A percentile compares a stretch with the other conserved stretches of the same genome.
phyloP scores from a whole-genome alignment of 2,888 invertebrate species.

The Dendrolimus houi region DNA sequence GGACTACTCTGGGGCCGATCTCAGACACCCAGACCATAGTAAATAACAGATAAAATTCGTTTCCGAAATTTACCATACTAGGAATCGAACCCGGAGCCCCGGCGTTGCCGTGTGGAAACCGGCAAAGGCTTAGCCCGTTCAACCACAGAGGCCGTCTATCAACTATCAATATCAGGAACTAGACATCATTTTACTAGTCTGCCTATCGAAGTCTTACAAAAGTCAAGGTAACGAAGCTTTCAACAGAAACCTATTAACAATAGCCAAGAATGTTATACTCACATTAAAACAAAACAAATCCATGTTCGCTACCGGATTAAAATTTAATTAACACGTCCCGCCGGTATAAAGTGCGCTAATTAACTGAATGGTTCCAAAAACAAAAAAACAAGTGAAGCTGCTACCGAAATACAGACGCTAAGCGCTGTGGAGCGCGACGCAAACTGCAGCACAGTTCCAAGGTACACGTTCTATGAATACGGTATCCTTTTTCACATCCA shows the following conservation, averaged over 20 bases:
- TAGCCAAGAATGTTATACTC: constrained; percentile 18
- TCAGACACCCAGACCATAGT: too few species aligned
- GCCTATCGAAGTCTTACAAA: neutral
- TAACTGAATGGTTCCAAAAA: constrained; percentile 56
- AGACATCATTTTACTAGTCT: too few species aligned
- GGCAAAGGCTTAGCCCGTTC: too few species aligned
- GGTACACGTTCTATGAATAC: constrained; percentile 40
- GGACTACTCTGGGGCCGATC: too few species aligned
- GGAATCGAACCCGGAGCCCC: too few species aligned
- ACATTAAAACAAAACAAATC: constrained; percentile 37
- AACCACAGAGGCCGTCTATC: too few species aligned
- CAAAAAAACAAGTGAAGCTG: constrained; percentile 34
- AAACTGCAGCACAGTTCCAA: constrained; percentile 29
- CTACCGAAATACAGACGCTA: constrained; percentile 39
- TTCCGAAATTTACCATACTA: too few species aligned
- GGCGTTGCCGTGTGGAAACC: too few species aligned
- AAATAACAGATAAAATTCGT: too few species aligned
- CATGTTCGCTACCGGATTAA: constrained; percentile 42
- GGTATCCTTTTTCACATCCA: constrained; percentile 2
- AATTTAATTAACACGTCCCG: constrained; percentile 52
- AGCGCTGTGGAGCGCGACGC: constrained; percentile 28
- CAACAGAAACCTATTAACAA: neutral
- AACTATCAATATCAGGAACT: too few species aligned
- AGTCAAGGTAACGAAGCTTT: neutral
- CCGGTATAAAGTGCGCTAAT: constrained; percentile 46